A percentile compares a stretch with the other conserved stretches of the same genome.
These are phyloP conservation scores for Lathamus discolor DNA, from an alignment of 2,113 vertebrate species.

Conservation along the genomic window DNA sequence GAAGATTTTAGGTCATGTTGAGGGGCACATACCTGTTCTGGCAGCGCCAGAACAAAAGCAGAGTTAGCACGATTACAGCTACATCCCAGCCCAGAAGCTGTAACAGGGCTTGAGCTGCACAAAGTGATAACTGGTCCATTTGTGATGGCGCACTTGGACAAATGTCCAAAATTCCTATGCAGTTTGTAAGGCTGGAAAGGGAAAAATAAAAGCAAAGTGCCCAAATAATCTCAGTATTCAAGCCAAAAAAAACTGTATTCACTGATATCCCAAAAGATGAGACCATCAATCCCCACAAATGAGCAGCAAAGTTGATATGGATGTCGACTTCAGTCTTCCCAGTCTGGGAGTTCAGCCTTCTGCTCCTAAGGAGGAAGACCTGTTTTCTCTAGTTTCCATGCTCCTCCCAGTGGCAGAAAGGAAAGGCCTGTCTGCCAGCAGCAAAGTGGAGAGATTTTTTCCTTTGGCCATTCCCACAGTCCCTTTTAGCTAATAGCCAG, in stretches of 20 bases:
- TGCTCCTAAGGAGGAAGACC: not conserved
- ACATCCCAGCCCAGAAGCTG: not conserved
- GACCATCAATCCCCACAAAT: not conserved
- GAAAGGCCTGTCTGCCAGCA: not conserved
- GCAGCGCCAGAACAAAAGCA: not conserved
- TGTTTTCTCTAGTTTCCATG: conserved; percentile 5
- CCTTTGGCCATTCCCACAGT: not conserved
- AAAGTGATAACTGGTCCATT: not conserved
- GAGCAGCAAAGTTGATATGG: not conserved
- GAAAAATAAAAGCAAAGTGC: not conserved
- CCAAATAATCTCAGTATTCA: not conserved
- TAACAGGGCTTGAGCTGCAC: not conserved
- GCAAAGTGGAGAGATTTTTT: not conserved
- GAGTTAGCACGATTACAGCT: not conserved
- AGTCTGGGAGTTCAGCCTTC: not conserved
- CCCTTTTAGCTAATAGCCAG: not conserved
- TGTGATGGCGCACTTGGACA: not conserved
- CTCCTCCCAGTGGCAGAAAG: conserved; percentile 48
- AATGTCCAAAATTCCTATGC: not conserved
- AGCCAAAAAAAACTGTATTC: not conserved
- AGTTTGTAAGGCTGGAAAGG: not conserved
- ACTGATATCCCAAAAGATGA: not conserved
- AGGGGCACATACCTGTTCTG: not conserved
- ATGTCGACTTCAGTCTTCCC: not conserved
- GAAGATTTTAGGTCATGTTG: not conserved